phyloP scores from a whole-genome alignment of 1,140 invertebrate genomes.

The Aphidius gifuensis region DNA sequence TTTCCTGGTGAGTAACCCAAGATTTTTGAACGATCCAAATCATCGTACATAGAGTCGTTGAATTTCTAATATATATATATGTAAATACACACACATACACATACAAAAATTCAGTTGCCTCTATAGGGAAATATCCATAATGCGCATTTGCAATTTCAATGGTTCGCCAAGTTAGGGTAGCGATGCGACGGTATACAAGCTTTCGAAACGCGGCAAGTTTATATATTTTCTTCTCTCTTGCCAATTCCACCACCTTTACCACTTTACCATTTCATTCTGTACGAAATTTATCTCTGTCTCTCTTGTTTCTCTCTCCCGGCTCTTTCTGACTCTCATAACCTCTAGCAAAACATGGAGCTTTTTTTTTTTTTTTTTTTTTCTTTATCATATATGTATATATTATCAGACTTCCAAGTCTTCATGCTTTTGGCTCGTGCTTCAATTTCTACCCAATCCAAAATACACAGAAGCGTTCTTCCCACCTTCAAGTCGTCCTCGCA shows the following conservation, averaged over 20 bases:
- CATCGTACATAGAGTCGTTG: neutral
- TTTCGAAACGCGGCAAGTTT: constrained; percentile 2
- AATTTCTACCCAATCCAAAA: constrained; percentile 5
- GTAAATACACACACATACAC: constrained; percentile 25
- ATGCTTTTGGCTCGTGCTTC: constrained; percentile 5
- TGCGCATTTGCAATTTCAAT: constrained; percentile 58
- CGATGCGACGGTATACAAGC: constrained; percentile 15
- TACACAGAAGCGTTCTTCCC: constrained; percentile 14
- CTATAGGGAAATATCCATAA: constrained; percentile 56
- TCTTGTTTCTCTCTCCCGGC: neutral
- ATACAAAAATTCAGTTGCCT: constrained; percentile 34
- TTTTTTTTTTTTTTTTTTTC: too few relatives aligned
- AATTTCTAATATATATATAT: neutral
- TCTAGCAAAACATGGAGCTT: too few relatives aligned
- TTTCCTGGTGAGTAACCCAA: too few relatives aligned
- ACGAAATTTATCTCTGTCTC: neutral
- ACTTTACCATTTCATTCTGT: constrained; percentile 18
- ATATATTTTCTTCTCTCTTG: constrained; percentile 1
- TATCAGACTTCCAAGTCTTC: neutral
- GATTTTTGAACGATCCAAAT: too few relatives aligned
- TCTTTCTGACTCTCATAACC: neutral
- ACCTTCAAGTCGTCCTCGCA: constrained; percentile 4
- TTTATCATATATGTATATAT: too few relatives aligned
- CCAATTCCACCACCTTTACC: constrained; percentile 1
- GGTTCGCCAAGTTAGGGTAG: constrained; percentile 34